A percentile compares a stretch with the other conserved stretches of the same genome.
Evolutionary conservation across 2,797 vertebrate genomes (phyloP).

Genomic region (Amblyraja radiata): DNA sequence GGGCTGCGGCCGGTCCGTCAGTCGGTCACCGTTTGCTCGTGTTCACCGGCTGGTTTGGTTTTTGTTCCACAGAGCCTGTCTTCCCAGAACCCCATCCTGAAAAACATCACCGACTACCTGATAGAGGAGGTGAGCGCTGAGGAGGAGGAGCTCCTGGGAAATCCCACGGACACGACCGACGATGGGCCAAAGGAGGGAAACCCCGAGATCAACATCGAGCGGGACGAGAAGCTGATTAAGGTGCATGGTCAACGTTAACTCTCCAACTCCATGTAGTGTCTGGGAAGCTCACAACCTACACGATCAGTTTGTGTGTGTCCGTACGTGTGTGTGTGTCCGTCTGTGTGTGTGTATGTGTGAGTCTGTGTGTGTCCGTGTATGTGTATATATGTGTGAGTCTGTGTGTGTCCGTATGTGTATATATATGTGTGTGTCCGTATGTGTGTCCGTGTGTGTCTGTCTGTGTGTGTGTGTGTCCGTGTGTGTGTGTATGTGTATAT

Average conservation of each 20-base stretch:
- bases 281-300: background rate
- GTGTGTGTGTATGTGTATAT: too few relatives aligned
- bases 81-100: conserved; percentile 81
- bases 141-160: conserved; percentile 83
- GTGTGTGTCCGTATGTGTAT: too few relatives aligned
- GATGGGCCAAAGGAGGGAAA: conserved; percentile 78
- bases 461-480: too few relatives aligned
- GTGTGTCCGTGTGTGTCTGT: too few relatives aligned
- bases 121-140: conserved; percentile 90
- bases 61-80: conserved; percentile 52
- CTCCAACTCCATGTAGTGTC: background rate
- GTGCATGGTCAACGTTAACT: conserved; percentile 47
- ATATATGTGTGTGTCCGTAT: too few relatives aligned
- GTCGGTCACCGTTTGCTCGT: background rate
- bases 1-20: background rate
- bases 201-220: conserved; percentile 78
- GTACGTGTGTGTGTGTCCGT: too few relatives aligned
- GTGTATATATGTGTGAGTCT: too few relatives aligned
- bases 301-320: background rate
- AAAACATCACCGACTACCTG: conserved; percentile 89
- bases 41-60: background rate
- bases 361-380: too few relatives aligned
- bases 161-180: conserved; percentile 65
- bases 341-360: too few relatives aligned
- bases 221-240: conserved; percentile 84